Evolutionary conservation across 2,888 invertebrate species (phyloP).

Genomic region (Folsomia manolachei): DNA sequence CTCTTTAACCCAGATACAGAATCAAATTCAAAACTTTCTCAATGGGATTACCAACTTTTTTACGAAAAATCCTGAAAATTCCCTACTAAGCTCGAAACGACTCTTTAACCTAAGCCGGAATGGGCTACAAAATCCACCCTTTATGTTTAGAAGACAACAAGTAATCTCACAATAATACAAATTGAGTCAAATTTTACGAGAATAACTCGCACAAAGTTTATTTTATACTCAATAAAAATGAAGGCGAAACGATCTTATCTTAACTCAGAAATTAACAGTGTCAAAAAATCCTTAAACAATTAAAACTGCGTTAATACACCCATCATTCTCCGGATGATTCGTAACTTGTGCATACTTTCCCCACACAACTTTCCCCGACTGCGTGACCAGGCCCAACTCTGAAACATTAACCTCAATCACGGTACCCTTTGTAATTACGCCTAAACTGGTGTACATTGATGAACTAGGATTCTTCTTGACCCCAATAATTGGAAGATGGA

Average conservation of each 20-base stretch:
- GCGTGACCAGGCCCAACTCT: conserved; percentile 96
- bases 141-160: not conserved
- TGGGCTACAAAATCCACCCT: not conserved
- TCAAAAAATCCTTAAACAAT: conserved; percentile 67
- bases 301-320: conserved; percentile 97
- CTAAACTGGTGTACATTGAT: conserved; percentile 92
- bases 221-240: not conserved
- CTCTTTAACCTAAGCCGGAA: too few species aligned
- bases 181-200: not conserved
- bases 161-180: not conserved
- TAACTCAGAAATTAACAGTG: not conserved
- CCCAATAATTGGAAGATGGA: conserved; percentile 93
- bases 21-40: conserved; percentile 13
- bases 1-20: conserved; percentile 1
- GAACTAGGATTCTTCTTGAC: conserved; percentile 99
- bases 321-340: conserved; percentile 99
- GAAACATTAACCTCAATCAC: conserved; percentile 97
- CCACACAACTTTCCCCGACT: conserved; percentile 99
- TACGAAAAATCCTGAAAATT: not conserved
- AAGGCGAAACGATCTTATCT: too few species aligned
- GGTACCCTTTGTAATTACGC: conserved; percentile 98
- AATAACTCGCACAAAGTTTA: not conserved
- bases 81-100: too few species aligned
- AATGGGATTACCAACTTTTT: conserved; percentile 12
- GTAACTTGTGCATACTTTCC: conserved; percentile 99